Evolutionary conservation across 2,888 invertebrate genomes (phyloP), one percentile per base, ranked within the genome.

Genomic region (Luperina testacea): DNA sequence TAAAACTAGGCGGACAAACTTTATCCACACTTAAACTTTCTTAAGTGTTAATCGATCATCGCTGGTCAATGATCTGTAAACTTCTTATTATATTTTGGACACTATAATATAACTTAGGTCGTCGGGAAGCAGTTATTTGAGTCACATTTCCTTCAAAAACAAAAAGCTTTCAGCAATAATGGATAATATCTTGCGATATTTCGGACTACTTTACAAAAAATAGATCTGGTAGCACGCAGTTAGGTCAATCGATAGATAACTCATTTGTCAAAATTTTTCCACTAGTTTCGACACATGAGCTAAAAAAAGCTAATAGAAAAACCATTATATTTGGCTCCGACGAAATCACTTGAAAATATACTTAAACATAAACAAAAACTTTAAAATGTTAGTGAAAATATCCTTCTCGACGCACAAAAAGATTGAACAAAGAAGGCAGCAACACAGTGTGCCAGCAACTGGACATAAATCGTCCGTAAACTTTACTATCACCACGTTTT

Each of bases 1-100:
- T 90, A 90, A 91, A 91, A 93, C 93, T 92, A 90, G 90, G 84
- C 92, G 91, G 92, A 92, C 93, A 91, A 96, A 95, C 93, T 95
- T 94, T 91, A 90, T 88, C 90, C 92, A 91, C 92, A 93, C 94
- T 94, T 92, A 91, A 93, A 93, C 91, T 92, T 92, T 90, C 91
- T 81, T 86, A 91, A 94, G 93, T 93, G 92, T 93, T 95, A 94
- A 95, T 95, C 95, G 94, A 95, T 95, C 95, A 95, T 94, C 90
- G 87, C 87, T 94, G 92, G 92, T 89, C 94, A 94, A 94, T 91
- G 93, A 93, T 93, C 94, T 93, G 92, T 91, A 87, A 91, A 92
- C 90, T 84, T 80, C 57, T 64, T 71, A 88, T 87, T 87, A 86
- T 87, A 84, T 82, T 85, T 87, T 81, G 68, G 51, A 65, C 71